Base-by-base conservation (phyloP, 2,797 vertebrate species). In the Gallinago stenura region DNA sequence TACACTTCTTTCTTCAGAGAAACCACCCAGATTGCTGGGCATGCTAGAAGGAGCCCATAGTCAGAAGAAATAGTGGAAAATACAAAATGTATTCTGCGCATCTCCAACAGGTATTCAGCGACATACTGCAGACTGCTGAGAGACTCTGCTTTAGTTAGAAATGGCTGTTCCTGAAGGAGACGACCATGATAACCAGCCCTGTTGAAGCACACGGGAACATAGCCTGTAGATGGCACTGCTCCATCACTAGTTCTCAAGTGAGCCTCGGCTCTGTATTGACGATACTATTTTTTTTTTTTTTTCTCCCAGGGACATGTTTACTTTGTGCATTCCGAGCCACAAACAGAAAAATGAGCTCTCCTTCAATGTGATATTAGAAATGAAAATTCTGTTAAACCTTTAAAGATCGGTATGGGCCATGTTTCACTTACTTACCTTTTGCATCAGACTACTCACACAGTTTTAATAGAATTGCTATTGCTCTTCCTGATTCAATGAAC, bases 201-300 rank as follows among this genome's bases (percentile, higher is more conserved):
- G 48, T 3, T 20, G 31, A 15, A 33, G 50, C 37, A 61, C 79
- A 2, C 41, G 53, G 58, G 17, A 46, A 26, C 33, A 0, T 0
- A 16, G 77, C 94, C 98, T 80, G 90, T 87, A 98, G 98, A 97
- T 98, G 98, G 98, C 98, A 98, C 97, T 98, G 91, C 97, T 96
- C 37, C 88, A 97, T 96, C 86, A 87, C 62, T 85, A 71, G 26
- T 96, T 54, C 9, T 73, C 85, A 75, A 83, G 54, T 8, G 18
- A 86, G 35, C 70, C 28, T 2, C 70, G 83, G 75, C 73, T 84
- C 73, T 35, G 62, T 45, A 66, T 91, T 37, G 87, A 56, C 88
- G 82, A 87, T 82, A 86, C 72, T 77, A 66, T 95, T 35, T 7
- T 95, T 57, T 57, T 12, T 57, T 33, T 58, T 26, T 60, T 94